phyloP scores from a whole-genome alignment of 2,797 vertebrate species.

The Onychomys leucogaster region DNA sequence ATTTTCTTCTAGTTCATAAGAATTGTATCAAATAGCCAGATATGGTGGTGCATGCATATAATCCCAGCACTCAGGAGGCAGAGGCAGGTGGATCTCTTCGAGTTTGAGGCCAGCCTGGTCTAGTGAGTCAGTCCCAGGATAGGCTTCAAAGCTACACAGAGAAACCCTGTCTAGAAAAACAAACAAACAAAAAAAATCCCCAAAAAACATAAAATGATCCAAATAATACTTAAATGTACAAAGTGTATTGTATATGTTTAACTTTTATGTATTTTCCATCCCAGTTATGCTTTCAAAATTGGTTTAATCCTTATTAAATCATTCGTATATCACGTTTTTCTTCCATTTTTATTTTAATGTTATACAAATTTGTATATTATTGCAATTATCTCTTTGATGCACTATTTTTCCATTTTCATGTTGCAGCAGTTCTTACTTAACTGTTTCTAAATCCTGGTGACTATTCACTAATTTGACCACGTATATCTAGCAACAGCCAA shows the following conservation, averaged over 20 bases:
- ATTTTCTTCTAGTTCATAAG: not conserved
- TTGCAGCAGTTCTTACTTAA: not conserved
- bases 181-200: no score
- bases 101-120: no score
- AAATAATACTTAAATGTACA: not conserved
- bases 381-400: not conserved
- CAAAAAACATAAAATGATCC: not conserved
- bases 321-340: not conserved
- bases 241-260: not conserved
- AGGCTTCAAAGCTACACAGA: no score
- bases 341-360: not conserved
- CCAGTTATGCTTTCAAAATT: not conserved
- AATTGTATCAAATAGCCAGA: not conserved
- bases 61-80: no score
- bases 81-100: no score
- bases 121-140: no score
- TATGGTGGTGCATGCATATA: no score
- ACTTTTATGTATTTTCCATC: not conserved
- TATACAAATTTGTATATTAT: not conserved
- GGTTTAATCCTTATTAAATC: not conserved
- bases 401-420: not conserved
- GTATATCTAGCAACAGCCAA: fast-evolving
- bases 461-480: not conserved
- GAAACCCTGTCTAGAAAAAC: no score
- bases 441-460: not conserved